phyloP scores from a whole-genome alignment of 2,113 vertebrate genomes.

The Oncorhynchus nerka region DNA sequence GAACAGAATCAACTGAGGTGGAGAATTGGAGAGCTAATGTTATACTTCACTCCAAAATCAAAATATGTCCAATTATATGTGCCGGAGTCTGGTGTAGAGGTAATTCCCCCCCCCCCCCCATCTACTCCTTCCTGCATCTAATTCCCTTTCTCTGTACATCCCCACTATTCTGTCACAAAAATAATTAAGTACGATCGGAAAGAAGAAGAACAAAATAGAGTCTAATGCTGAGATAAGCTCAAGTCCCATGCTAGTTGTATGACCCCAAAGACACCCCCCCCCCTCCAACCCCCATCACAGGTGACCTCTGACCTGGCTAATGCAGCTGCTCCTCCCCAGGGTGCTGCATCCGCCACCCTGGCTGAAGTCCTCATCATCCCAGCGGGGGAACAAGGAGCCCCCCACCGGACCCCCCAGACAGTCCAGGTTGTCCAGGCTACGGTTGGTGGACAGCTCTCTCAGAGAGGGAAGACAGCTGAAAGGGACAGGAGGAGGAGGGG shows the following conservation, averaged over 20 bases:
- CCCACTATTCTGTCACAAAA: too few species aligned
- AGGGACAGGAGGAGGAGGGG: constrained; percentile 15
- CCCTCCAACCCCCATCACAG: not conserved
- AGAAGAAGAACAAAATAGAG: too few species aligned
- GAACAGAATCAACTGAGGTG: not conserved
- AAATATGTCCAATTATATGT: too few species aligned
- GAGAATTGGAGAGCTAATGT: too few species aligned
- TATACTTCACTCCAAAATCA: too few species aligned
- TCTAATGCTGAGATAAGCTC: too few species aligned
- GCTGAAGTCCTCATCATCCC: constrained; percentile 97
- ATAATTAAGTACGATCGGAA: too few species aligned
- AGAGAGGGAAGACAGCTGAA: constrained; percentile 79
- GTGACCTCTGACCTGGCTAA: constrained; percentile 86
- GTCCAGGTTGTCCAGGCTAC: constrained; percentile 92
- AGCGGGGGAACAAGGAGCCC: constrained; percentile 84
- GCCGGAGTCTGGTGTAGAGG: too few species aligned
- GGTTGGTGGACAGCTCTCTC: constrained; percentile 76
- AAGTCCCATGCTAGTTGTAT: not conserved
- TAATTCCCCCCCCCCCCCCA: too few species aligned
- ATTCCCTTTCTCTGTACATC: too few species aligned
- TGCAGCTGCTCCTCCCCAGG: constrained; percentile 73
- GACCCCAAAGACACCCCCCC: not conserved
- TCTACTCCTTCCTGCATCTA: too few species aligned
- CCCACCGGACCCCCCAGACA: constrained; percentile 81
- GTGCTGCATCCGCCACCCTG: constrained; percentile 81